phyloP scores from a whole-genome alignment of 2,888 invertebrate species.

The Athalia circularis region DNA sequence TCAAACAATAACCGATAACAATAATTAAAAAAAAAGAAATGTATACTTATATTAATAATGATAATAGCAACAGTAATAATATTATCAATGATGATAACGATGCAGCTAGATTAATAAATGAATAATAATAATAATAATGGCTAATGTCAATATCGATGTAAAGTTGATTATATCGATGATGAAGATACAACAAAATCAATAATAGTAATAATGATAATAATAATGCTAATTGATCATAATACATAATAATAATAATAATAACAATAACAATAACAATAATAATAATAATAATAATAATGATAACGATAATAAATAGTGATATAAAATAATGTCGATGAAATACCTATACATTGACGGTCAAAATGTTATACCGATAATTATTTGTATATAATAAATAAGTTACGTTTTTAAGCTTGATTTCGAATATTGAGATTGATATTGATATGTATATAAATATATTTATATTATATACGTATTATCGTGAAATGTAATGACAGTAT shows the following conservation, averaged over 20 bases:
- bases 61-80: not conserved
- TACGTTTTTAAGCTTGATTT: too few species aligned
- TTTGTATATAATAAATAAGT: too few species aligned
- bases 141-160: constrained; percentile 15
- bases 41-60: not conserved
- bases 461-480: too few species aligned
- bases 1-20: too few species aligned
- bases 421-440: too few species aligned
- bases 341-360: not conserved
- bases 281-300: not conserved
- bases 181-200: constrained; percentile 3
- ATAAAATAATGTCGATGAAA: not conserved
- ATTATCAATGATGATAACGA: not conserved
- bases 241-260: not conserved
- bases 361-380: too few species aligned
- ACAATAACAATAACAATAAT: constrained; percentile 8
- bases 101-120: not conserved
- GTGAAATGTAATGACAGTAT: too few species aligned
- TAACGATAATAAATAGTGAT: not conserved
- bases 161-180: not conserved
- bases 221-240: not conserved
- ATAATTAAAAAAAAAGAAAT: too few species aligned
- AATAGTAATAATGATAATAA: constrained; percentile 9
- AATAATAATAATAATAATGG: constrained; percentile 6
- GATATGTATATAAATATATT: too few species aligned